Base-by-base conservation (phyloP, 30 jellyfish, hydroid and myxozoan genomes). In the Aurelia sp. region DNA sequence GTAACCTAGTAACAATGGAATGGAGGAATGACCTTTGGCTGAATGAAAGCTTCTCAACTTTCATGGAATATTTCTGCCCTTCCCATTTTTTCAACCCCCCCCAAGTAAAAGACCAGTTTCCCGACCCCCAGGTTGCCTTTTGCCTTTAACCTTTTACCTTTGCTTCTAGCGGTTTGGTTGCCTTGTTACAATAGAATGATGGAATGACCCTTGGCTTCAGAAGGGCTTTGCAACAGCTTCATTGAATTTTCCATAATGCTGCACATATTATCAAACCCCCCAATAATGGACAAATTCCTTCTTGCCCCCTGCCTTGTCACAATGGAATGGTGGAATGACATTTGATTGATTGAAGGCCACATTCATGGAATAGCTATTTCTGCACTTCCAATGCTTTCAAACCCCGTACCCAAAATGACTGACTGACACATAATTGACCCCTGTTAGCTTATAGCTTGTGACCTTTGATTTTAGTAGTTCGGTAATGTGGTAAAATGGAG, bases 321-420 rank as follows among this genome's bases (percentile, higher is more conserved):
- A 5, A 92, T 92, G 98, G 86, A 92, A 72, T 87, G 97, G 98
- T 92, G 97, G 97, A 92, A 92, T 67, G 97, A 84, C 64, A 86
- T 91, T 13, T 81, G 91, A 84, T 69, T 81, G 7, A 91, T 85
- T 82, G 98, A 92, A 62, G 98, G 98, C 2, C 2, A 27, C 33
- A 27, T 27, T 27, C 33, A 27, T 27, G 33, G 33, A 27, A 27
- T 27, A n/a, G n/a, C n/a, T n/a, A 27, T 27, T 27, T 27, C 38
- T 17, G 1, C 33, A 64, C 76, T 27, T 27, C 33, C 33, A 27
- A 13, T 22, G 15, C 3, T 10, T 27, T 27, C 33, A 27, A 27
- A 27, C 33, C 33, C 33, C 81, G 2, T 2, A 27, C 33, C 59
- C 50, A 5, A 38, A 38, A 2, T 38, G 9, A 13, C 8, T n/a